Evolutionary conservation across 2,797 vertebrate species (phyloP).

Genomic region (Chloroceryle amazona): DNA sequence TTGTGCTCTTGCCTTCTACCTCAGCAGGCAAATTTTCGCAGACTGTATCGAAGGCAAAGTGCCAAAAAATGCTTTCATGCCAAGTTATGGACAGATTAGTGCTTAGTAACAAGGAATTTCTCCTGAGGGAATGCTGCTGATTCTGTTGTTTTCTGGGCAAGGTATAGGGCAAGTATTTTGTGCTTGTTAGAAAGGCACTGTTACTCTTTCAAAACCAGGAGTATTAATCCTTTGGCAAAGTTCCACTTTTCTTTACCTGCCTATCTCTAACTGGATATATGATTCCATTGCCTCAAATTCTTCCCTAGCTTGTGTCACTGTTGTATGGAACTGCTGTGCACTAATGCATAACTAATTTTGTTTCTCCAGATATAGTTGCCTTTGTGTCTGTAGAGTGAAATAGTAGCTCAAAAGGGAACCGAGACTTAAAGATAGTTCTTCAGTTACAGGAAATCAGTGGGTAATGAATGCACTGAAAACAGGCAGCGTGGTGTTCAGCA

Average conservation of each 20-base stretch:
- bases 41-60: not conserved
- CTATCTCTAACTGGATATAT: not conserved
- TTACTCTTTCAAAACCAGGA: not conserved
- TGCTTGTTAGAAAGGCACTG: not conserved
- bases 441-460: not conserved
- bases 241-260: slow-evolving; percentile 4
- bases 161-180: not conserved
- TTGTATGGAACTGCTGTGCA: not conserved
- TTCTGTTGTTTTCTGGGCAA: not conserved
- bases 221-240: slow-evolving; percentile 6
- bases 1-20: not conserved
- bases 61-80: not conserved
- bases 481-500: not conserved
- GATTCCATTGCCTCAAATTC: not conserved
- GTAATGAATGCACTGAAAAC: not conserved
- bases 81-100: not conserved
- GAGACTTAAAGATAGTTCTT: slow-evolving; percentile 1
- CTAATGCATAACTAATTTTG: slow-evolving; percentile 56
- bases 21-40: not conserved
- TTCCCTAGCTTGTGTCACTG: not conserved
- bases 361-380: slow-evolving; percentile 27
- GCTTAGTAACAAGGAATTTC: not conserved
- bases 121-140: not conserved
- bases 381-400: slow-evolving; percentile 21
- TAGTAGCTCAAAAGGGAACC: not conserved